phyloP scores from a whole-genome alignment of 2,797 vertebrate genomes.

The Rousettus madagascariensis region DNA sequence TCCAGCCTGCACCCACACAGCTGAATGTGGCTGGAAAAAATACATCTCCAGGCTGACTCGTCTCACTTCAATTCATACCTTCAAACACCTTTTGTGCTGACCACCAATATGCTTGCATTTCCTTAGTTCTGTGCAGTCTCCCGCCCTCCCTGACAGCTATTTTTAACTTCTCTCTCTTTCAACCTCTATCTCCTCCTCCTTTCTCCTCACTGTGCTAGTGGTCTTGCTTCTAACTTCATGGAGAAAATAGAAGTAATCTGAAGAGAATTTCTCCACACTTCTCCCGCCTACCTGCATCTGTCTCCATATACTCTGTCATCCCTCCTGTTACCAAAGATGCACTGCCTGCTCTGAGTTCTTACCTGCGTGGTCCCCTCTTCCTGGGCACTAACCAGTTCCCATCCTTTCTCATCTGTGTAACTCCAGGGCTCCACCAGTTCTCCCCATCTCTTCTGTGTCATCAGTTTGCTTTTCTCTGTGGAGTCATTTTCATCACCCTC shows the following conservation, averaged over 20 bases:
- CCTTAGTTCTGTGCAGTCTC: neutral
- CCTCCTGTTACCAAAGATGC: neutral
- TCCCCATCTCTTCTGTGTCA: neutral
- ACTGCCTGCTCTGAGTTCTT: neutral
- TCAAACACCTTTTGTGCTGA: neutral
- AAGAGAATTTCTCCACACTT: neutral
- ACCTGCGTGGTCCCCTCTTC: neutral
- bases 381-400: neutral
- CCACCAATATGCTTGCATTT: neutral
- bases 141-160: neutral
- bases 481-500: neutral
- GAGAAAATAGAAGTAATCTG: constrained; percentile 65
- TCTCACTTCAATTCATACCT: neutral
- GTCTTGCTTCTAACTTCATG: constrained; percentile 2
- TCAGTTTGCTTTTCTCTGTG: neutral
- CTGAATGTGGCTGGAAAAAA: neutral
- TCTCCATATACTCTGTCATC: neutral
- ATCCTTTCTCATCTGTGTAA: neutral
- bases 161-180: constrained; percentile 35
- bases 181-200: neutral
- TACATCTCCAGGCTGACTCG: neutral
- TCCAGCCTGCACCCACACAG: neutral
- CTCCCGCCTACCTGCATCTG: neutral
- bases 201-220: neutral
- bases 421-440: neutral